Percentiles rank a stretch among this genome's conserved stretches.
Evolutionary conservation across 92 coral and sea anemone species (phyloP).

Genomic region (Phenganax stokvisi): DNA sequence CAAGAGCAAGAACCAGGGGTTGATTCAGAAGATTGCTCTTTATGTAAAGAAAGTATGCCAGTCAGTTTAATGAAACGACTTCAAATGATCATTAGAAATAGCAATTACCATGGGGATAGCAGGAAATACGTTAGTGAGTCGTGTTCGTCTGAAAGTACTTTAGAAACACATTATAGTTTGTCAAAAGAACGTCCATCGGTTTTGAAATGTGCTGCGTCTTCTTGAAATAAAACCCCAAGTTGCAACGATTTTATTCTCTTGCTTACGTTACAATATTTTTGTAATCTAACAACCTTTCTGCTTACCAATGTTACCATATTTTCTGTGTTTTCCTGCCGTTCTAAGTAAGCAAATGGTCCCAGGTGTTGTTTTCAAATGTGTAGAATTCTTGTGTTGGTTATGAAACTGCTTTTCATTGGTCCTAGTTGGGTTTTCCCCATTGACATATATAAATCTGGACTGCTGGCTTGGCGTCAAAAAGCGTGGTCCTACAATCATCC

Average conservation of each 20-base stretch:
- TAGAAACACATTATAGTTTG: conserved; percentile 2
- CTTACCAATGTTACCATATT: too few relatives aligned
- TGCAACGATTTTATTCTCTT: neutral
- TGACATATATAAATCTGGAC: too few relatives aligned
- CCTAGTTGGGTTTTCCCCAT: too few relatives aligned
- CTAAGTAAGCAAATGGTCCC: too few relatives aligned
- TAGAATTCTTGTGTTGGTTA: too few relatives aligned
- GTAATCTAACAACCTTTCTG: too few relatives aligned
- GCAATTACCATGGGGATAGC: neutral
- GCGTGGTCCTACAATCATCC: too few relatives aligned
- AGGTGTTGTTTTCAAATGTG: too few relatives aligned
- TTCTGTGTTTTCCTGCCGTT: too few relatives aligned
- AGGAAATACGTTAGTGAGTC: conserved; percentile 11
- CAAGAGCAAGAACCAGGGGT: neutral
- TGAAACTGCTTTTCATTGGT: too few relatives aligned
- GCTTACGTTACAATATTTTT: too few relatives aligned
- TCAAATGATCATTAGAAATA: neutral
- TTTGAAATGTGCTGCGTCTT: neutral
- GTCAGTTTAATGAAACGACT: conserved; percentile 6
- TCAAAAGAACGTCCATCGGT: neutral
- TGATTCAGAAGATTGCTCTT: neutral
- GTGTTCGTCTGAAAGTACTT: conserved; percentile 24
- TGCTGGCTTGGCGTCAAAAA: too few relatives aligned
- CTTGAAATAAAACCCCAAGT: neutral
- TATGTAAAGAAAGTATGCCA: neutral